A percentile compares a stretch with the other conserved stretches of the same genome.
Conservation (phyloP, 64 coral and sea anemone species). For the Stylophora pistillata region DNA sequence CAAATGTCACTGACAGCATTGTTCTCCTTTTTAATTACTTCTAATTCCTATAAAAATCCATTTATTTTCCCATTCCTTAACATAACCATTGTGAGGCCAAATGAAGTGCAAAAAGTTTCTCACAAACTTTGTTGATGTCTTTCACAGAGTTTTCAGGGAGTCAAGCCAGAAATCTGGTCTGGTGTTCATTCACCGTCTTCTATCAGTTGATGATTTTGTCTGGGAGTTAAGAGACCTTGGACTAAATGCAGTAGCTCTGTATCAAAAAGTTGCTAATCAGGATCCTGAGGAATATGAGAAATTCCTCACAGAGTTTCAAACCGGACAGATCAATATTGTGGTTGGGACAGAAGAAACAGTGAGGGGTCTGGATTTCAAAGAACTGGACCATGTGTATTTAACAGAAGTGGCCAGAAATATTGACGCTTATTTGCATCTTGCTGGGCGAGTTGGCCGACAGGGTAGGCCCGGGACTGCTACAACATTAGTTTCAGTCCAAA, state of each 20-base stretch:
- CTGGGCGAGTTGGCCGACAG: conserved; percentile 84
- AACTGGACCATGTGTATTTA: conserved; percentile 79
- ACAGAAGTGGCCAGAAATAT: conserved; percentile 89
- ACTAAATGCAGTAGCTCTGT: conserved; percentile 77
- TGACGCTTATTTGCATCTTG: conserved; percentile 76
- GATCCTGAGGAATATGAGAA: conserved; percentile 58
- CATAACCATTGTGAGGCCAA: too few relatives aligned
- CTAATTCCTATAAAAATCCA: too few relatives aligned
- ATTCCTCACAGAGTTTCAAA: conserved; percentile 73
- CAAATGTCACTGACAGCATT: too few relatives aligned
- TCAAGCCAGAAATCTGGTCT: conserved; percentile 82
- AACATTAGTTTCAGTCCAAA: conserved; percentile 60
- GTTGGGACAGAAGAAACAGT: conserved; percentile 92
- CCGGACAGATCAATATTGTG: conserved; percentile 72
- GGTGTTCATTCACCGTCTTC: conserved; percentile 83
- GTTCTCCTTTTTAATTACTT: too few relatives aligned
- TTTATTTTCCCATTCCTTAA: too few relatives aligned
- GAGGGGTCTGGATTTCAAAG: conserved; percentile 81
- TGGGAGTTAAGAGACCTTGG: conserved; percentile 82
- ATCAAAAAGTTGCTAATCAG: conserved; percentile 82
- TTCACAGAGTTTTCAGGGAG: conserved; percentile 65
- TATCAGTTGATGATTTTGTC: conserved; percentile 88
- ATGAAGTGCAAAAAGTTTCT: not conserved
- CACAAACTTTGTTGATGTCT: not conserved
- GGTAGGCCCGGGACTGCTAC: conserved; percentile 74